phyloP scores from a whole-genome alignment of 2,797 vertebrate genomes.

The Coregonus ussuriensis region DNA sequence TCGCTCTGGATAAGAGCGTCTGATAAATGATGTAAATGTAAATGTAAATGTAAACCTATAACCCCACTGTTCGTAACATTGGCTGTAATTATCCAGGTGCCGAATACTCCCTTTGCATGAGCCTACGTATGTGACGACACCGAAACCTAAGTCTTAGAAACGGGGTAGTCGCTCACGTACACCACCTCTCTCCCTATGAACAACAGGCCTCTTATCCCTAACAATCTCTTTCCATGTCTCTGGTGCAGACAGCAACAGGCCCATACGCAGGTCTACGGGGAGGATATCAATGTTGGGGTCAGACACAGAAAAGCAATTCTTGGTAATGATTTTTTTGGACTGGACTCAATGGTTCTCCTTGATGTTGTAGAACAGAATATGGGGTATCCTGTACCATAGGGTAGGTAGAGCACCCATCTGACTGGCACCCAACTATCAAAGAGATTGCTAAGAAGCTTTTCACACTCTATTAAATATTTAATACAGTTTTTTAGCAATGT shows the following conservation, averaged over 20 bases:
- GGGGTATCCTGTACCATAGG: not conserved
- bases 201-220: not conserved
- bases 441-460: not conserved
- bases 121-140: not conserved
- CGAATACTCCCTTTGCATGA: no score
- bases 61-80: not conserved
- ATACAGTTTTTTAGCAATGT: not conserved
- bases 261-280: not conserved
- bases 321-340: not conserved
- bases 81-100: not conserved
- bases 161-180: not conserved
- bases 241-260: not conserved
- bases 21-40: no score
- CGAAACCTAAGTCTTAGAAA: not conserved
- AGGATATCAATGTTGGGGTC: not conserved
- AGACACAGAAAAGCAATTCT: not conserved
- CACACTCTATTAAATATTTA: not conserved
- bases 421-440: not conserved
- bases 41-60: not conserved
- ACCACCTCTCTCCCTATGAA: not conserved
- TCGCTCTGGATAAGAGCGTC: no score
- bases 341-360: not conserved
- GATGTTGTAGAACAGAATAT: constrained; percentile 1
- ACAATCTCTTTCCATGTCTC: not conserved
- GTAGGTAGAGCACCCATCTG: not conserved